phyloP scores from a whole-genome alignment of 2,113 vertebrate genomes.

The Heterocephalus glaber region DNA sequence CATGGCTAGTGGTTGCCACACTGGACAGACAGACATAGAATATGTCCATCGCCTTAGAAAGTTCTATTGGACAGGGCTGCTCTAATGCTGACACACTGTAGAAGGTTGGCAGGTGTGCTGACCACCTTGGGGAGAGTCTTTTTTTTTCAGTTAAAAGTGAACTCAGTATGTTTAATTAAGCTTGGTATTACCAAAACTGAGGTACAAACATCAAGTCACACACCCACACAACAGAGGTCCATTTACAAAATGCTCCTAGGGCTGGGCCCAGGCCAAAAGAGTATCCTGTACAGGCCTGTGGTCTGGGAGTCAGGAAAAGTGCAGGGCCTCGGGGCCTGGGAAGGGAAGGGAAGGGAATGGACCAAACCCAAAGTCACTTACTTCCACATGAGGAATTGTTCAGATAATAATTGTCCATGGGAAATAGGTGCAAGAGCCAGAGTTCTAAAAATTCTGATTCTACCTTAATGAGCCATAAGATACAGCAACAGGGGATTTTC shows the following conservation, averaged over 20 bases:
- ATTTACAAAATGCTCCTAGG: slow-evolving; percentile 88
- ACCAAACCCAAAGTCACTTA: not conserved
- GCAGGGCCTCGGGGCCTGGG: slow-evolving; percentile 55
- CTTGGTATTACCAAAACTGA: slow-evolving; percentile 93
- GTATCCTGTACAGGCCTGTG: slow-evolving; percentile 77
- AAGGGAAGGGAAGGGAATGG: not conserved
- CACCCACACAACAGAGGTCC: slow-evolving; percentile 90
- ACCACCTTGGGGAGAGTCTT: not conserved
- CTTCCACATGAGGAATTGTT: not conserved
- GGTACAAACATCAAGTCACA: slow-evolving; percentile 95
- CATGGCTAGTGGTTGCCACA: not conserved
- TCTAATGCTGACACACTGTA: not conserved
- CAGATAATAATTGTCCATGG: not conserved
- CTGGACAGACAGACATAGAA: not conserved
- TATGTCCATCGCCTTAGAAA: not conserved
- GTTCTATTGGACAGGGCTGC: not conserved
- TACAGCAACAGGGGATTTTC: not conserved
- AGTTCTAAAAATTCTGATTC: not conserved
- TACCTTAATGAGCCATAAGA: not conserved
- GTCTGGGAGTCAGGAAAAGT: slow-evolving; percentile 75
- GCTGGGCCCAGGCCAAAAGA: slow-evolving; percentile 77
- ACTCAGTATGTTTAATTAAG: slow-evolving; percentile 97
- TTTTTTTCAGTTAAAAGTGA: slow-evolving; percentile 93
- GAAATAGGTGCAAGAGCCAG: not conserved
- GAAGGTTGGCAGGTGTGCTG: not conserved